phyloP scores from a whole-genome alignment of 1,140 invertebrate species.

The Euura lappo region DNA sequence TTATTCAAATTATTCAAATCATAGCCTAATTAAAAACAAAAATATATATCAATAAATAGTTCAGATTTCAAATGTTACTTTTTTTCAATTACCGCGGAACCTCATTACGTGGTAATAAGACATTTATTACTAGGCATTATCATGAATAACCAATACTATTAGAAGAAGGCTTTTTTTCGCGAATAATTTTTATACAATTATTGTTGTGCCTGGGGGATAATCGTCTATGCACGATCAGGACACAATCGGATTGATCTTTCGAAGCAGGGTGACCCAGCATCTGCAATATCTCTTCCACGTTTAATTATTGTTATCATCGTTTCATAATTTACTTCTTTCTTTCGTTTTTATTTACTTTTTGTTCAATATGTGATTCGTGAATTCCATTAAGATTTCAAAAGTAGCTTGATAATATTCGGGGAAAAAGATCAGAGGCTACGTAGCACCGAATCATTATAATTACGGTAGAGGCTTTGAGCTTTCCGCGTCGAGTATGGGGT shows the following conservation, averaged over 20 bases:
- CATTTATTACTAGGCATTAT: conserved; percentile 20
- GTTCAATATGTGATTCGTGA: not conserved
- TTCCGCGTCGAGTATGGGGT: conserved; percentile 34
- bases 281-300: not conserved
- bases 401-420: not conserved
- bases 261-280: not conserved
- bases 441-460: conserved; percentile 1
- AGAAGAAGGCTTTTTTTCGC: conserved; percentile 15
- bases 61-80: conserved; percentile 36
- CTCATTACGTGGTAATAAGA: conserved; percentile 18
- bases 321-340: conserved; percentile 9
- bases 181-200: conserved; percentile 13
- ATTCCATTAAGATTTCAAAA: not conserved
- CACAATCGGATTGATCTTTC: not conserved
- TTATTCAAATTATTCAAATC: too few relatives aligned
- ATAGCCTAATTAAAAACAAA: conserved; percentile 23
- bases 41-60: conserved; percentile 25
- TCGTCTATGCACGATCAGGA: not conserved
- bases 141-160: conserved; percentile 17
- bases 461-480: not conserved
- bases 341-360: conserved; percentile 13
- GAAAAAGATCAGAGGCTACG: not conserved
- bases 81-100: conserved; percentile 15
- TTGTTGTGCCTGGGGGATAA: not conserved
- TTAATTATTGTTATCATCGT: not conserved